Conservation (phyloP, 2,797 vertebrate species). For the Alcedo quadribrachys region DNA sequence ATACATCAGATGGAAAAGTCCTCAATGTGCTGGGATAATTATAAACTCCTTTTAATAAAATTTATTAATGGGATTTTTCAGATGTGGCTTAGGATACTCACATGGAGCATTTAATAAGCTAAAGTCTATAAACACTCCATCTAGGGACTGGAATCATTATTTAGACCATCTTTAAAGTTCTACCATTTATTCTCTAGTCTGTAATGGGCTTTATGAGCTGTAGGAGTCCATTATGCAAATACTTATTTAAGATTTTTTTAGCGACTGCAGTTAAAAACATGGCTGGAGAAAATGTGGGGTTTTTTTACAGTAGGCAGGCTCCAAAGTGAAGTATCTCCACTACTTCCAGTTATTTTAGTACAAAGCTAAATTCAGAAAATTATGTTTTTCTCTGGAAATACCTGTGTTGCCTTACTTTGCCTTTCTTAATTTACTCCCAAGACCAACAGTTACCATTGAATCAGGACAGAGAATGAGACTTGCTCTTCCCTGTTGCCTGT, state of each 20-base stretch:
- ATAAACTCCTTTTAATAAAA: neutral
- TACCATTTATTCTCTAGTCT: neutral
- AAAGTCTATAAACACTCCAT: neutral
- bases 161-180: slow-evolving; percentile 10
- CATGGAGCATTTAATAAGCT: neutral
- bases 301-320: neutral
- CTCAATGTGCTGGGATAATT: neutral
- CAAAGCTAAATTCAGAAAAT: neutral
- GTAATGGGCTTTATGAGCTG: neutral
- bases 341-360: neutral
- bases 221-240: neutral
- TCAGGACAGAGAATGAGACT: neutral
- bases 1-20: neutral
- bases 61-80: slow-evolving; percentile 21
- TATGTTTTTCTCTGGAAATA: neutral
- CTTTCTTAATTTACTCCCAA: neutral
- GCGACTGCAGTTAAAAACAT: neutral
- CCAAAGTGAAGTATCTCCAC: neutral
- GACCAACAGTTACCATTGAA: neutral
- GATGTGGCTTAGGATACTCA: neutral
- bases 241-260: neutral
- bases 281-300: neutral
- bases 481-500: neutral
- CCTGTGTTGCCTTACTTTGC: neutral
- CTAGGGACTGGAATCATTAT: neutral